Base-by-base conservation (phyloP, 1,140 invertebrate genomes). In the Micrasema minimum region DNA sequence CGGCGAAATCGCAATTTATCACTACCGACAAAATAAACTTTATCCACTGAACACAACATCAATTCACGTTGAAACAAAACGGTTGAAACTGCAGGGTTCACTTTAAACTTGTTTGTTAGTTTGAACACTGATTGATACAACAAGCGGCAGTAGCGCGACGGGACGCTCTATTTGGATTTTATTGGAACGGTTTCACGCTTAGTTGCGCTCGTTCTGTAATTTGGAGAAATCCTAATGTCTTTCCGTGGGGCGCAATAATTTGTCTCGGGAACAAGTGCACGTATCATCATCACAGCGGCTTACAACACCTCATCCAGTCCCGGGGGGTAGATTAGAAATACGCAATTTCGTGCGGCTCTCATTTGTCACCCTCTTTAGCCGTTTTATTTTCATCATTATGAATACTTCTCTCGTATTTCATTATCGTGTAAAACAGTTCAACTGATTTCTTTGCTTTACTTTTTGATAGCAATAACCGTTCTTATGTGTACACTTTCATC, bases 241-340 rank as follows among this genome's bases (percentile, higher is more conserved):
- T 67, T 72, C 48, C 71, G 71, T 72, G 71, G 64, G 65, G 38
- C 53, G 50, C 11, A 55, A 69, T 72, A 66, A 72, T 72, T 72
- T 68, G 59, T 72, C 66, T 69, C 50, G 31, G 11, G n/a, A 18
- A 31, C 61, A 50, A 59, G 46, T 55, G 61, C 61, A 66, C 48
- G 61, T 37, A 53, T 53, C 64, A 53, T 53, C 64, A 22, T 20
- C 64, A 22, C 45, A n/a, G 9, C 41, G 35, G 14, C 45, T 31
- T 31, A 31, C 26, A 31, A 7, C 26, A 7, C 26, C 26, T 31
- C 26, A 31, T 7, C 46, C 20, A 45, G 1, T 31, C 50, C 7
- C 55, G 37, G 71, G 66, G 57, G 71, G 66, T 72, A 72, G 68
- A 72, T 72, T 72, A 69, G 66, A 72, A 72, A 72, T 72, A 59